Conservation (phyloP, 2,113 vertebrate species). For the Psittacula cyanocephala region DNA sequence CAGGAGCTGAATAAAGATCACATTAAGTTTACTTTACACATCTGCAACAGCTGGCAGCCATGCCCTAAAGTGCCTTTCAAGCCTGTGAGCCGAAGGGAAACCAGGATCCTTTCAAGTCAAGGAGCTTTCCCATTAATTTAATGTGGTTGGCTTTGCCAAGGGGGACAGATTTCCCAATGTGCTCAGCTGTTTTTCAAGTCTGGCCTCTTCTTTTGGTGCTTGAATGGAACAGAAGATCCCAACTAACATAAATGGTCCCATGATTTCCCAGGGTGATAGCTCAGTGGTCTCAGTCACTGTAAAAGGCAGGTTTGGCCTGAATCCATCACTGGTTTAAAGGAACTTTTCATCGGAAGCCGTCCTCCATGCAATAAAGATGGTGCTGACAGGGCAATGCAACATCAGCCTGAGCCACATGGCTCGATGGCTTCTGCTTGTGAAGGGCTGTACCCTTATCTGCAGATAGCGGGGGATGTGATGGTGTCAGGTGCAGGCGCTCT, state of each 20-base stretch:
- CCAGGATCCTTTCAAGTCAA: background rate
- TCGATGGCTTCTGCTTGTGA: background rate
- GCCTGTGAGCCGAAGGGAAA: background rate
- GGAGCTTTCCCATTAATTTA: background rate
- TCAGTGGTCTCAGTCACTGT: background rate
- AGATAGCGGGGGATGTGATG: background rate
- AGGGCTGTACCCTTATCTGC: background rate
- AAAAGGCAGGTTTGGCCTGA: background rate
- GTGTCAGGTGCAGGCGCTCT: background rate
- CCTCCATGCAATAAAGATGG: background rate
- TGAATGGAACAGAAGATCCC: background rate
- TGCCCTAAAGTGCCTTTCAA: background rate
- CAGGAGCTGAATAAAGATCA: constrained; percentile 3
- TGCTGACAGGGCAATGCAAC: too few relatives aligned
- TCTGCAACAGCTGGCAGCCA: background rate
- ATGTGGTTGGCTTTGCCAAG: background rate
- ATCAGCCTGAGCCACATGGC: background rate
- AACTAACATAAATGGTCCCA: background rate
- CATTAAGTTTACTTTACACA: background rate
- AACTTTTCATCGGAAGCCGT: background rate
- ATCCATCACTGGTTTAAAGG: background rate
- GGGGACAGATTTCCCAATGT: background rate
- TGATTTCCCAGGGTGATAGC: background rate
- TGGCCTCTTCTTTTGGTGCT: background rate
- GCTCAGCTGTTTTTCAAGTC: background rate